phyloP scores from a whole-genome alignment of 1,140 invertebrate genomes.

The Scylla paramamosain region DNA sequence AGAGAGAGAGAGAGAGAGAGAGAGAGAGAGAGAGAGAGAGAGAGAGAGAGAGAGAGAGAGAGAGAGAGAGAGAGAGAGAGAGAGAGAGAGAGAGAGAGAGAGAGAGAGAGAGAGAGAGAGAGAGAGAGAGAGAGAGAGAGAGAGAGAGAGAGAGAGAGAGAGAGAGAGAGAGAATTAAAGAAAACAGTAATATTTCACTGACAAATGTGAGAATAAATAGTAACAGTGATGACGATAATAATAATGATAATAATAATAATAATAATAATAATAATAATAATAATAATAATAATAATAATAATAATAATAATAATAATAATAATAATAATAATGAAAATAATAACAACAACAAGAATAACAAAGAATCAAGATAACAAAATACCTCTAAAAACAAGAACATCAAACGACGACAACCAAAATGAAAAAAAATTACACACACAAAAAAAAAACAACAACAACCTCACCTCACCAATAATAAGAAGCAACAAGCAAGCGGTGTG shows the following conservation, averaged over 20 bases:
- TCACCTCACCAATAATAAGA: not conserved
- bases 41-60: conserved; percentile 33
- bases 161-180: not conserved
- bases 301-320: not conserved
- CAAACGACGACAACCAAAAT: not conserved
- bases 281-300: not conserved
- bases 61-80: not conserved
- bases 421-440: not conserved
- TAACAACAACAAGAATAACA: not conserved
- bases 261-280: too few species aligned
- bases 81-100: conserved; percentile 27
- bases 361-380: not conserved
- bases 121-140: conserved; percentile 32
- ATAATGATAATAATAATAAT: not conserved
- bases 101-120: conserved; percentile 40
- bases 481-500: not conserved
- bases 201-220: not conserved
- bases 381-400: not conserved
- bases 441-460: too few species aligned
- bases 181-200: too few species aligned
- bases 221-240: not conserved
- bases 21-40: conserved; percentile 38
- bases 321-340: not conserved
- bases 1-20: conserved; percentile 29
- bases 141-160: conserved; percentile 31